phyloP scores from a whole-genome alignment of 2,888 invertebrate genomes.

The Apomyelois bistriatella region DNA sequence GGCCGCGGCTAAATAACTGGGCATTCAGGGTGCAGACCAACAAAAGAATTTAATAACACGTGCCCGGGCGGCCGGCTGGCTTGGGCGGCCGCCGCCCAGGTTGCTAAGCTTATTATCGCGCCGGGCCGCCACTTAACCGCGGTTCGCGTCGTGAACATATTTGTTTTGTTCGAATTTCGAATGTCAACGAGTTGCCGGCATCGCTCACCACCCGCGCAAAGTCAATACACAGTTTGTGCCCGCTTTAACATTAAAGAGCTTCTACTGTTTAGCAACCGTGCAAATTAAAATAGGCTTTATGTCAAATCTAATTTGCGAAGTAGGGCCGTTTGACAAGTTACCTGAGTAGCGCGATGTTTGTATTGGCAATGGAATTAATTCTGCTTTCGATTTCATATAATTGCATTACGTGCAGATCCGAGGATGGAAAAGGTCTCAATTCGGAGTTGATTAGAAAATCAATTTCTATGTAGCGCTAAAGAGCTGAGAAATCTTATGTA shows the following conservation, averaged over 20 bases:
- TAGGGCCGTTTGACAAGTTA: conserved; percentile 61
- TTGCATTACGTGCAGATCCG: conserved; percentile 37
- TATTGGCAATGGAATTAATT: conserved; percentile 74
- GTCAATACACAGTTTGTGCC: conserved; percentile 61
- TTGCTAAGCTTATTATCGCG: conserved; percentile 73
- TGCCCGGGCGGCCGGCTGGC: conserved; percentile 48
- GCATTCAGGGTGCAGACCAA: conserved; percentile 54
- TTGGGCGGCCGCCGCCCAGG: conserved; percentile 43
- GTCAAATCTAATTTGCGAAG: conserved; percentile 77
- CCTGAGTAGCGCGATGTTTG: conserved; percentile 63
- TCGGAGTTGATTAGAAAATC: no score
- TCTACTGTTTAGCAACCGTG: conserved; percentile 70
- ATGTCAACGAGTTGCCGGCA: conserved; percentile 58
- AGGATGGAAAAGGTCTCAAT: not conserved
- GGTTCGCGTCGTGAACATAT: conserved; percentile 56
- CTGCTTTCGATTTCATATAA: conserved; percentile 56
- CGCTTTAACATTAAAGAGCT: conserved; percentile 75
- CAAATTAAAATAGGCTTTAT: conserved; percentile 80
- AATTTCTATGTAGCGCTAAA: no score
- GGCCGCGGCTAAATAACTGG: conserved; percentile 63
- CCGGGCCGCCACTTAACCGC: conserved; percentile 29
- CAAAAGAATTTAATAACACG: conserved; percentile 77
- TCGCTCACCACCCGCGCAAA: conserved; percentile 44
- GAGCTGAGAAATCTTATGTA: no score
- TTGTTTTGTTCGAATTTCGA: conserved; percentile 66